Evolutionary conservation across 1,140 invertebrate species (phyloP), one percentile per base, ranked within the genome.

Genomic region (Dolichoris vasculosae): DNA sequence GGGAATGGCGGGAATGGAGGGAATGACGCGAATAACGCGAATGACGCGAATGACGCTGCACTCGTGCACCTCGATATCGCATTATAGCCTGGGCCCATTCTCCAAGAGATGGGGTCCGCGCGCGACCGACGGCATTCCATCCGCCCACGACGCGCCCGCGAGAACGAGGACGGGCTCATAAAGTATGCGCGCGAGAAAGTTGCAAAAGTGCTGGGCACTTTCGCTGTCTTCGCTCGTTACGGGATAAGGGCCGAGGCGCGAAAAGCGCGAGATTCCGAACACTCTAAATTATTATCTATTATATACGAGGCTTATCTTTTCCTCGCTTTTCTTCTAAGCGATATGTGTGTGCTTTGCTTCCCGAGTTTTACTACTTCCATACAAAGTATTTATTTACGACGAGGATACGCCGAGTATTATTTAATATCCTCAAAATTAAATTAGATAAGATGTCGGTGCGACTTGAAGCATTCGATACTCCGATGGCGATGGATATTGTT

Each of bases 121-220:
- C 69, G 83, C 85, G 86, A 87, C 87, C 83, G 87, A 85, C 87
- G 84, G 87, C 87, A 88, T 88, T 88, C 88, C 88, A 87, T 88
- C 88, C 87, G 86, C 88, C 88, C 80, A 88, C 88, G 85, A 87
- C 26, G 55, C 23, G 23, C 55, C 55, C 55, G 55, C 4, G 38
- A 73, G 6, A 73, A 73, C 38, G 26, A 73, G 69, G 69, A 73
- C 69, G 69, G 38, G 69, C 67, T 35, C 67, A 71, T 71, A 71
- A 73, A 43, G 38, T 67, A 81, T 30, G 75, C n/a, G 46, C 46
- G 48, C 40, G 69, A 43, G 69, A 43, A 73, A 73, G 69, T 73
- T 43, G 69, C 20, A 26, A 40, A 73, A 43, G 69, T 43, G 11
- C 69, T 40, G 69, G 40, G 69, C 69, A 73, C 69, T 73, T 73